Percentiles rank a stretch among this genome's conserved stretches.
These are phyloP conservation scores for Prionace glauca DNA, from an alignment of 2,797 vertebrate species.

Conservation along the genomic window DNA sequence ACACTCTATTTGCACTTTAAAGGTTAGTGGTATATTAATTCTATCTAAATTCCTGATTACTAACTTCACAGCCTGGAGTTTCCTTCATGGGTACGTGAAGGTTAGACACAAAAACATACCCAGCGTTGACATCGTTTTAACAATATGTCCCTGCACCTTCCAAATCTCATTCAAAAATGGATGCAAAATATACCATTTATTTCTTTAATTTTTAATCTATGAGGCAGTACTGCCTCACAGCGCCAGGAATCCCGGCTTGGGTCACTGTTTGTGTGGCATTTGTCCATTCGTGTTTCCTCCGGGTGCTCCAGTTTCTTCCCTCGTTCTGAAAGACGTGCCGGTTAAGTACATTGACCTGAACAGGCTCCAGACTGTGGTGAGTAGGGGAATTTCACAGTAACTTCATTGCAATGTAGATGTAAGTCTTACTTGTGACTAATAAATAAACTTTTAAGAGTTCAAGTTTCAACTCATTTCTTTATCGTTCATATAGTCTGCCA, in stretches of 20 bases:
- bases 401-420: no score
- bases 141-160: background rate
- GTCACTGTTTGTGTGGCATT: no score
- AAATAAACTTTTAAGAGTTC: no score
- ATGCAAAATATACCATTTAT: background rate
- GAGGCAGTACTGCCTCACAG: no score
- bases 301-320: no score
- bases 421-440: no score
- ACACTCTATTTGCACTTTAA: slow-evolving; percentile 84
- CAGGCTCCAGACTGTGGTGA: no score
- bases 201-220: background rate
- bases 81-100: background rate
- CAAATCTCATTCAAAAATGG: background rate
- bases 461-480: background rate
- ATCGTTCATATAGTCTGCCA: background rate
- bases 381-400: no score
- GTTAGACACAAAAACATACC: background rate
- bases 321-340: no score
- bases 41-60: background rate
- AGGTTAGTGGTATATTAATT: slow-evolving; percentile 57
- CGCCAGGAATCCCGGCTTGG: no score
- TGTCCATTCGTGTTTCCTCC: no score
- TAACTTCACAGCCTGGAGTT: background rate
- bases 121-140: background rate
- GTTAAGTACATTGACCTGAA: no score